These are phyloP conservation scores for Rhea pennata DNA, from an alignment of 2,113 vertebrate genomes.

Conservation along the genomic window DNA sequence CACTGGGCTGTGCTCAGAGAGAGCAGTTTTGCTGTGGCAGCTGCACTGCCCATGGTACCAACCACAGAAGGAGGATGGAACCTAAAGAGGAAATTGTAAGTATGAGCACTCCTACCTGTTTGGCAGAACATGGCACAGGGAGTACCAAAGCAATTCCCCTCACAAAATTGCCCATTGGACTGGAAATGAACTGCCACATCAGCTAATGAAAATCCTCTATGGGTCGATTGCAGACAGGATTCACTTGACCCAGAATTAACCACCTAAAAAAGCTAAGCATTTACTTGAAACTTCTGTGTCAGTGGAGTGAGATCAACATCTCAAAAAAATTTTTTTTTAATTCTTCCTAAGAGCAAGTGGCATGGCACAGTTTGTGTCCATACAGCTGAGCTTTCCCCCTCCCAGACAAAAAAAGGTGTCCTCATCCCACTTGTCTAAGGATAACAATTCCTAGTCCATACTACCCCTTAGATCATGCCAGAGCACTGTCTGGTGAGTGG, in stretches of 20 bases:
- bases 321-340: background rate
- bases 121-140: background rate
- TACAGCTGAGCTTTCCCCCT: background rate
- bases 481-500: background rate
- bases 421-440: background rate
- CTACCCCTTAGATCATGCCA: background rate
- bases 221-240: background rate
- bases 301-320: background rate
- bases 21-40: slow-evolving; percentile 83
- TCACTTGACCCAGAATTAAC: background rate
- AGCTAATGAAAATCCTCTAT: accelerated
- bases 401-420: background rate
- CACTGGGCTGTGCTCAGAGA: slow-evolving; percentile 77
- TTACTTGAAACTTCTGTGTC: background rate
- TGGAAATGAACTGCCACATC: accelerated
- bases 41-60: slow-evolving; percentile 88
- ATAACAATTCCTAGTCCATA: background rate
- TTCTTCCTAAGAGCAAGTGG: background rate
- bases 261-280: accelerated
- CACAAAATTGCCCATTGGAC: background rate
- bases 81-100: slow-evolving; percentile 51
- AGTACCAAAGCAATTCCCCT: background rate
- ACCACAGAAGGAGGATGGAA: slow-evolving; percentile 91
- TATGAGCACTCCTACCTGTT: background rate
- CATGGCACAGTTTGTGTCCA: background rate